Conservation (phyloP, 2,113 vertebrate species). For the Cinclus cinclus region DNA sequence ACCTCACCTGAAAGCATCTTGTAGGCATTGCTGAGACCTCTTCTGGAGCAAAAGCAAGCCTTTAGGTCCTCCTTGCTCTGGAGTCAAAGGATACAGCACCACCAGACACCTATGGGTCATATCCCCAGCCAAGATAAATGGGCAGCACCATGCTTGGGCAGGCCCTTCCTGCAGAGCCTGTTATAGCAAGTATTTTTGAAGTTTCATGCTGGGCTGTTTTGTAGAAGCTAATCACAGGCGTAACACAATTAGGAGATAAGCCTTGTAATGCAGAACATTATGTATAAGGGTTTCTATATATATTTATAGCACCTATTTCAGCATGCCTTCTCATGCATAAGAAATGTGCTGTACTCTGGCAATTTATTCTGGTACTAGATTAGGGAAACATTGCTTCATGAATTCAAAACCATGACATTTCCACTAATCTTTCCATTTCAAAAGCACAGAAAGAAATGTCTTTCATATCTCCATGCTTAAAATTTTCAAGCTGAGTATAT, state of each 20-base stretch:
- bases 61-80: not conserved
- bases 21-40: not conserved
- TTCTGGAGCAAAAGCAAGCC: not conserved
- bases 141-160: not conserved
- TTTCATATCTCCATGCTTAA: conserved; percentile 21
- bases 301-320: not conserved
- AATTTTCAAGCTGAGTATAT: conserved; percentile 40
- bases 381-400: conserved; percentile 12
- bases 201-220: not conserved
- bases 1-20: not conserved
- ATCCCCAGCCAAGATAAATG: not conserved
- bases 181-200: not conserved
- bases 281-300: not conserved
- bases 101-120: fast-evolving
- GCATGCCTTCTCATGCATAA: not conserved
- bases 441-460: not conserved
- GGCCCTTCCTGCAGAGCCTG: not conserved
- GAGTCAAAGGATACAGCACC: not conserved
- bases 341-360: not conserved
- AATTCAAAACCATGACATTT: conserved; percentile 52
- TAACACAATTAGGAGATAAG: not conserved
- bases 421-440: conserved; percentile 52
- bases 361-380: conserved; percentile 40
- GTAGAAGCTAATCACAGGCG: not conserved
- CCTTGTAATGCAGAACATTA: not conserved